Evolutionary conservation across 2,113 vertebrate genomes (phyloP).

Genomic region (Tupaia chinensis): DNA sequence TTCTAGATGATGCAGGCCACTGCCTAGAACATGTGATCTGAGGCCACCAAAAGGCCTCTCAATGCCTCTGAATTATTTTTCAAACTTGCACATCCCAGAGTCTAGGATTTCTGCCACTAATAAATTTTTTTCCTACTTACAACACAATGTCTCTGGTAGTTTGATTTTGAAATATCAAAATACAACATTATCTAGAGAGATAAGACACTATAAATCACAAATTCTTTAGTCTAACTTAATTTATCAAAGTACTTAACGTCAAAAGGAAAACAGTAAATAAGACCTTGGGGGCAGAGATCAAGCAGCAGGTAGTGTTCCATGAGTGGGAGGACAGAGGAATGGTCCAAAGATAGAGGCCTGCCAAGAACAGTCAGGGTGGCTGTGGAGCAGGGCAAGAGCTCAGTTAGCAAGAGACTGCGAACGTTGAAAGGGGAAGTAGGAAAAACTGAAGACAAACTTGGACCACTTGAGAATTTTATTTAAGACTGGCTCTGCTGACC

Average conservation of each 20-base stretch:
- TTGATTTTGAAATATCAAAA: constrained; percentile 57
- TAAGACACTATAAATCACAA: neutral
- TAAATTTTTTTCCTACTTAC: constrained; percentile 31
- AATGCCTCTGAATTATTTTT: neutral
- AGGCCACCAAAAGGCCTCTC: neutral
- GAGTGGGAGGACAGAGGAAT: neutral
- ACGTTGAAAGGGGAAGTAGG: neutral
- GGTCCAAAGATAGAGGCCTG: too few species aligned
- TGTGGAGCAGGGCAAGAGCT: too few species aligned
- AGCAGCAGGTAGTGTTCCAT: too few species aligned
- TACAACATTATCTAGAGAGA: neutral
- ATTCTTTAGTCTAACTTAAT: neutral
- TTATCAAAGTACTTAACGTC: neutral
- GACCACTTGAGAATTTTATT: neutral
- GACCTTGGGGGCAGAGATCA: neutral
- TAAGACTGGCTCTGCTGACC: neutral
- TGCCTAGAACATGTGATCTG: neutral
- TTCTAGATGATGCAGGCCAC: neutral
- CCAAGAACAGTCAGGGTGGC: neutral
- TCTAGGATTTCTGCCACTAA: neutral
- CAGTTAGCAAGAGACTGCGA: neutral
- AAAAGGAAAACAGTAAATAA: constrained; percentile 2
- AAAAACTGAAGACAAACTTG: neutral
- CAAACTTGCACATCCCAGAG: neutral
- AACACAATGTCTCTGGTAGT: neutral